Conservation (phyloP, 1,140 invertebrate genomes). For the Stenopsyche tienmushanensis region DNA sequence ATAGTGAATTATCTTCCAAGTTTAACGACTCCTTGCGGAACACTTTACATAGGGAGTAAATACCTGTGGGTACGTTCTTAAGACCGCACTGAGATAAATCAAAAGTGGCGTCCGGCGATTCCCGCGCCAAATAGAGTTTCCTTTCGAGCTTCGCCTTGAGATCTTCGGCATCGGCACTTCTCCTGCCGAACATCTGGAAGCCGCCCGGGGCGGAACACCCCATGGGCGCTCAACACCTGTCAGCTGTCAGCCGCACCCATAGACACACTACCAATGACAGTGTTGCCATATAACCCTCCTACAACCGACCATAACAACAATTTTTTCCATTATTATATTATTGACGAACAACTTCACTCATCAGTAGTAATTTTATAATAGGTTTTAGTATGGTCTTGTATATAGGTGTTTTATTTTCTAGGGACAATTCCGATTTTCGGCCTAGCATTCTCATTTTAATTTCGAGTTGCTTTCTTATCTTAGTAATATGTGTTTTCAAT, state of each 20-base stretch:
- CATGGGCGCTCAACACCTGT: slow-evolving; percentile 37
- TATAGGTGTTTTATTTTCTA: too few species aligned
- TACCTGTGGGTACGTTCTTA: slow-evolving; percentile 67
- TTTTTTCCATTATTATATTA: too few species aligned
- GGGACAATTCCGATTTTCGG: too few species aligned
- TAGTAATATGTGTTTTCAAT: too few species aligned
- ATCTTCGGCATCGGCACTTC: slow-evolving; percentile 40
- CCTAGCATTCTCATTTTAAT: too few species aligned
- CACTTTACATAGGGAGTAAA: slow-evolving; percentile 75
- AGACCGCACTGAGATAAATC: slow-evolving; percentile 73
- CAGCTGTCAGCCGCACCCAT: neutral
- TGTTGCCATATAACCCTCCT: too few species aligned
- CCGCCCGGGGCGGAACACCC: slow-evolving; percentile 52
- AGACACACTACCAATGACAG: too few species aligned
- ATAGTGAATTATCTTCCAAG: slow-evolving; percentile 67
- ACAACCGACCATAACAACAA: too few species aligned
- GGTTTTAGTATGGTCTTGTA: too few species aligned
- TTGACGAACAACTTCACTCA: too few species aligned
- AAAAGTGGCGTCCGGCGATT: slow-evolving; percentile 73
- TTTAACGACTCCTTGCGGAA: slow-evolving; percentile 71
- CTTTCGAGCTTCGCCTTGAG: slow-evolving; percentile 65
- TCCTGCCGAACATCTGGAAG: slow-evolving; percentile 46
- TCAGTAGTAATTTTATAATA: too few species aligned
- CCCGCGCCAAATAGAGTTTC: slow-evolving; percentile 72
- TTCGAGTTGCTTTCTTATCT: too few species aligned